These are phyloP conservation scores for Sebastes kiyomatsui DNA, from an alignment of 2,797 vertebrate genomes.

Conservation along the genomic window DNA sequence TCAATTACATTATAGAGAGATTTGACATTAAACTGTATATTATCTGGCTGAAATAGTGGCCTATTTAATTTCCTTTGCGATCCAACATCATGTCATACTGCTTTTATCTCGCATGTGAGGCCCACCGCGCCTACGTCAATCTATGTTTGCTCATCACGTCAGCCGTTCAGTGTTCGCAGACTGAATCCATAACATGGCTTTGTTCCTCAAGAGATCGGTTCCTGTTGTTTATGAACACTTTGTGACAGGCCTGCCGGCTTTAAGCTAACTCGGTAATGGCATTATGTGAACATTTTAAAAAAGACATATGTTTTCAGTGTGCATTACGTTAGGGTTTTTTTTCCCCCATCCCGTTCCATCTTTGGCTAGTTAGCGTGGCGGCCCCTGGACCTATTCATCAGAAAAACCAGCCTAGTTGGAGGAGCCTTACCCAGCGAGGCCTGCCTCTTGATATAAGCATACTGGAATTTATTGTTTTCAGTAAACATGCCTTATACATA, in stretches of 20 bases:
- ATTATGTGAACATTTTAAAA: constrained; percentile 45
- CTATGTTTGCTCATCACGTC: constrained; percentile 52
- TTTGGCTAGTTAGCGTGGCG: constrained; percentile 55
- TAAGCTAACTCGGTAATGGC: constrained; percentile 46
- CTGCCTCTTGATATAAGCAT: constrained; percentile 68
- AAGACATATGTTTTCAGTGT: constrained; percentile 57
- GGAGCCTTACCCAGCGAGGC: constrained; percentile 26
- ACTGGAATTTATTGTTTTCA: constrained; percentile 82
- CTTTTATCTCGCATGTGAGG: constrained; percentile 39
- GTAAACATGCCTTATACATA: constrained; percentile 74
- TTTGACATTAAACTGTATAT: not conserved
- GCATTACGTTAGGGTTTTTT: constrained; percentile 14
- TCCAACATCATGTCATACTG: constrained; percentile 40
- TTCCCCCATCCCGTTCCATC: constrained; percentile 26
- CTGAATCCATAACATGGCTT: constrained; percentile 55
- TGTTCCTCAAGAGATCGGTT: constrained; percentile 48
- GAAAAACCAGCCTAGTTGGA: constrained; percentile 21
- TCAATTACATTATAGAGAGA: not conserved
- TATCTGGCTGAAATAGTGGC: not conserved
- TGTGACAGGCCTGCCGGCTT: constrained; percentile 39
- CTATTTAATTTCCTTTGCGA: constrained; percentile 31
- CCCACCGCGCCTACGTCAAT: constrained; percentile 36
- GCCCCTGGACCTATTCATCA: constrained; percentile 39
- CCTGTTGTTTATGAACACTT: constrained; percentile 55
- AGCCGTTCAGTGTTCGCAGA: constrained; percentile 37